Base-by-base conservation (phyloP, 2,888 invertebrate genomes). In the Melieria omissa region DNA sequence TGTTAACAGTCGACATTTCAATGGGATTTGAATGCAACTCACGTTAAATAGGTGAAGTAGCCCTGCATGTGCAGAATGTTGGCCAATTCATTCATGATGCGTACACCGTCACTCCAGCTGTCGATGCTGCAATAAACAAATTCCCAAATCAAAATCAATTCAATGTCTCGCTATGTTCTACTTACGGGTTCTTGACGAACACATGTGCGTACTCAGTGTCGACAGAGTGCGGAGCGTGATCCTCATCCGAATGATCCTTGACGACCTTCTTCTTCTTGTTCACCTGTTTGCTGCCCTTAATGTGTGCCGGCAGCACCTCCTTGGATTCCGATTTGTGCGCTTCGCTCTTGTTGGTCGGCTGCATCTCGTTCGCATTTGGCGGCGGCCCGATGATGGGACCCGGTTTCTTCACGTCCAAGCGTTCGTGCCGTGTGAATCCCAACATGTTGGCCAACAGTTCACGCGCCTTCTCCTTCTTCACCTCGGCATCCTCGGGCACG, bases 341-440 rank as follows among this genome's bases (percentile, higher is more conserved):
- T n/a, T 74, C 60, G 65, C 70, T 57, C 5, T 65, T 62, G 61
- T 71, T 75, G 8, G 54, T 54, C 10, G 71, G 75, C 14, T 54
- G 65, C 12, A 64, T 49, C 60, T 80, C 79, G 0, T 74, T 66
- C n/a, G 70, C 65, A 12, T 81, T 76, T 5, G 78, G 80, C 14
- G 84, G 86, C n/a, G 86, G 86, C 16, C 85, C 86, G 57, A 86
- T 92, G 73, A 91, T 91, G 65, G 97, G 96, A 72, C 96, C 96
- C n/a, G 97, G 96, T 88, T 97, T 97, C 88, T 97, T 97, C 65
- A 96, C 96, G 88, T 97, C 96, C 77, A 96, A 90, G 82, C 97
- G 90, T 89, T 96, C 96, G 80, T 93, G 93, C 81, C 96, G 90
- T 80, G 94, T 93, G 88, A 96, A 97, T 75, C 93, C 95, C 87